A percentile compares a stretch with the other conserved stretches of the same genome.
phyloP scores from a whole-genome alignment of 2,113 vertebrate species.

The Pongo pygmaeus region DNA sequence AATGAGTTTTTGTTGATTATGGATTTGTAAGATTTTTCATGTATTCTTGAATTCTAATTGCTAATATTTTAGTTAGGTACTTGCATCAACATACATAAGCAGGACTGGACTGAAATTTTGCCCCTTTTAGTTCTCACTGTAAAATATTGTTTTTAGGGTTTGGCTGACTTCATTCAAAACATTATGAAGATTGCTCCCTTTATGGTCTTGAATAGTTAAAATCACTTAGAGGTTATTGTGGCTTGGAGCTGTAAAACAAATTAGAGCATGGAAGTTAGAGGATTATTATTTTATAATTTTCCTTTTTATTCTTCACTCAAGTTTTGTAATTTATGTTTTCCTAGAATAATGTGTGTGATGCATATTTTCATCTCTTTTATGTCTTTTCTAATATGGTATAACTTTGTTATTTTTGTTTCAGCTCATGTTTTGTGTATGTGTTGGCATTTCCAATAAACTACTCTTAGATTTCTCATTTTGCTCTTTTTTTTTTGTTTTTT shows the following conservation, averaged over 20 bases:
- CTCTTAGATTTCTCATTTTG: not conserved
- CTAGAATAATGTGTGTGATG: not conserved
- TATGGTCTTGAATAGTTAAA: not conserved
- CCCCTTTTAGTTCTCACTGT: not conserved
- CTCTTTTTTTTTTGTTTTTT: not conserved
- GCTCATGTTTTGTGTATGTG: not conserved
- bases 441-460: not conserved
- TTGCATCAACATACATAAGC: not conserved
- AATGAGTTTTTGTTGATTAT: not conserved
- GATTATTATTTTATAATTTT: not conserved
- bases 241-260: not conserved
- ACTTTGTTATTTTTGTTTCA: not conserved
- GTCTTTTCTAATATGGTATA: not conserved
- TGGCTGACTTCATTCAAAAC: slow-evolving; percentile 10
- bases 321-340: not conserved
- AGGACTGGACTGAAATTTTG: not conserved
- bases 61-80: not conserved
- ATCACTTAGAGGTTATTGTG: not conserved
- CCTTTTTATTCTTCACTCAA: not conserved
- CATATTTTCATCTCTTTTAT: not conserved
- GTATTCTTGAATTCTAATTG: not conserved
- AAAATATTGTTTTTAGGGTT: not conserved
- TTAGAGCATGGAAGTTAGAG: not conserved
- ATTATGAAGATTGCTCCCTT: not conserved
- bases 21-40: not conserved